Conservation (phyloP, 2,113 vertebrate genomes). For the Semicossyphus pulcher region DNA sequence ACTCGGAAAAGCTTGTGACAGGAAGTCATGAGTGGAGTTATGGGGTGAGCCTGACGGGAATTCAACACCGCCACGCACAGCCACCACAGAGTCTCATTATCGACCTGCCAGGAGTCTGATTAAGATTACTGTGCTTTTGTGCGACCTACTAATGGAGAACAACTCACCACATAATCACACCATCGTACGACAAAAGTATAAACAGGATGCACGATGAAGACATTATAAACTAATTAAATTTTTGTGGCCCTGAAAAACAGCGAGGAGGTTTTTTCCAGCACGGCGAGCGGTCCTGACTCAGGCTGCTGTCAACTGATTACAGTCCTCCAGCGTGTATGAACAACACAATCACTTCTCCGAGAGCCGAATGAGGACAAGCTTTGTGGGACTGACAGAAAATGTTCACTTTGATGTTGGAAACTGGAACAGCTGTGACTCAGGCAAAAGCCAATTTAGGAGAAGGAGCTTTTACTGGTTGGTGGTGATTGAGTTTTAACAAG, state of each 20-base stretch:
- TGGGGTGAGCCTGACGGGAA: constrained; percentile 51
- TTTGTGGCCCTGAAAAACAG: constrained; percentile 56
- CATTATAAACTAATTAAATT: constrained; percentile 53
- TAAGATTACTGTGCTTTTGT: constrained; percentile 36
- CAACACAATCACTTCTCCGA: constrained; percentile 9
- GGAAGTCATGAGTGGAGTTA: constrained; percentile 53
- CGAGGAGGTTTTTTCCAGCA: constrained; percentile 51
- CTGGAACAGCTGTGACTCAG: constrained; percentile 51
- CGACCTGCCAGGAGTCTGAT: constrained; percentile 46
- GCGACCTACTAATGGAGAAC: constrained; percentile 34
- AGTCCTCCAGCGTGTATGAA: constrained; percentile 25
- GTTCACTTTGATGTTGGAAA: constrained; percentile 23
- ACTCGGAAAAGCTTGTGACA: constrained; percentile 51
- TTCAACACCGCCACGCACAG: constrained; percentile 39
- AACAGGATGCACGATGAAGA: constrained; percentile 72
- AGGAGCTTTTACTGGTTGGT: constrained; percentile 20
- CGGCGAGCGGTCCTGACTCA: constrained; percentile 53
- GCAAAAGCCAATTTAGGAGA: constrained; percentile 1
- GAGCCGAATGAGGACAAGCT: constrained; percentile 14
- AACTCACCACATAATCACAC: constrained; percentile 65
- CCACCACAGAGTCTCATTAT: constrained; percentile 27
- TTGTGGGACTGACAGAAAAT: constrained; percentile 16
- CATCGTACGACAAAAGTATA: constrained; percentile 46
- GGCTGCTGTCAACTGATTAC: constrained; percentile 36
- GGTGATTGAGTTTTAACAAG: constrained; percentile 10